A percentile compares a stretch with the other conserved stretches of the same genome.
Conservation (phyloP, 92 coral and sea anemone genomes). For the Muricea muricata region DNA sequence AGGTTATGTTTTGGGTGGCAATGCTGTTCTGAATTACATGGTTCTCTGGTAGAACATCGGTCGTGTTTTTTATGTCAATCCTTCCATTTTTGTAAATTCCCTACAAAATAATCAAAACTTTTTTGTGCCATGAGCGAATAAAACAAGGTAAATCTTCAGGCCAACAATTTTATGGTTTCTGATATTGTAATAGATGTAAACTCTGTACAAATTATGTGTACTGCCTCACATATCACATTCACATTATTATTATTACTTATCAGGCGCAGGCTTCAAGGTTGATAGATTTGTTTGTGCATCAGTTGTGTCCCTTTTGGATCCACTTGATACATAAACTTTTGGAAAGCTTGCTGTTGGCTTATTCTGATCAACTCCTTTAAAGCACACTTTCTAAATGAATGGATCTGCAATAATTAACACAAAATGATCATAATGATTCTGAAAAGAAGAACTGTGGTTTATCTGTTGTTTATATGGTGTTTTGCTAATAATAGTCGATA, state of each 20-base stretch:
- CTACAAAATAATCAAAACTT: neutral
- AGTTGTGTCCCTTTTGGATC: neutral
- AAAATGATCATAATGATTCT: neutral
- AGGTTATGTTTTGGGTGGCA: neutral
- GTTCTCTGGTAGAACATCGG: neutral
- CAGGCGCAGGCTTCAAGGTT: neutral
- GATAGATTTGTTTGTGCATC: neutral
- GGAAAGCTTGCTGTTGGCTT: neutral
- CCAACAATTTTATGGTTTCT: too few relatives aligned
- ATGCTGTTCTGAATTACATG: neutral
- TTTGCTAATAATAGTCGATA: neutral
- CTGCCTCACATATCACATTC: neutral
- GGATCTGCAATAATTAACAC: neutral
- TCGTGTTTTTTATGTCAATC: neutral
- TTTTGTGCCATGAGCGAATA: neutral
- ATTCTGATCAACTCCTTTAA: neutral
- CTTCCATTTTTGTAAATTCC: neutral
- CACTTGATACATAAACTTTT: neutral
- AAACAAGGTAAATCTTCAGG: too few relatives aligned
- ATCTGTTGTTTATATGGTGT: neutral
- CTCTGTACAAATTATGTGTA: too few relatives aligned
- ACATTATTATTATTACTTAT: constrained; percentile 1
- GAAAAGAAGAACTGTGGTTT: neutral
- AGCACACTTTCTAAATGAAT: neutral
- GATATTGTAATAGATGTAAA: too few relatives aligned